Evolutionary conservation across 2,888 invertebrate species (phyloP).

Genomic region (Sicus ferrugineus): DNA sequence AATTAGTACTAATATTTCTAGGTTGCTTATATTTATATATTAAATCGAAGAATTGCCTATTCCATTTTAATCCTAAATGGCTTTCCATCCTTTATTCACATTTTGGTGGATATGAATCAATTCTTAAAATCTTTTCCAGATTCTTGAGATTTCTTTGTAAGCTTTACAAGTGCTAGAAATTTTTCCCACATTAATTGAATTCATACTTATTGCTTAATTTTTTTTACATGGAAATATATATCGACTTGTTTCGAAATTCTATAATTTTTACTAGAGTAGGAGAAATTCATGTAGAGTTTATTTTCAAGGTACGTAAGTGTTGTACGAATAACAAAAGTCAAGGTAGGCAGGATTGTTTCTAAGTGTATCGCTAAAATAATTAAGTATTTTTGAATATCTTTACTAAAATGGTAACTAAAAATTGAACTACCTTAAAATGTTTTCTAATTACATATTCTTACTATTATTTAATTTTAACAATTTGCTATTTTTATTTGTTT

Average conservation of each 20-base stretch:
- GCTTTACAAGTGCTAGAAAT: neutral
- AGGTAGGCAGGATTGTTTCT: too few species aligned
- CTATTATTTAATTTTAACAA: too few species aligned
- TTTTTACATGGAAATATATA: neutral
- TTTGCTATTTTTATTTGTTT: too few species aligned
- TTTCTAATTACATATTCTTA: too few species aligned
- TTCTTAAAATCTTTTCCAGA: slow-evolving; percentile 1
- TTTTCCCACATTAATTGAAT: neutral
- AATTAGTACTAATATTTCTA: too few species aligned
- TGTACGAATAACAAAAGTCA: slow-evolving; percentile 1
- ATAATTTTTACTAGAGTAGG: slow-evolving; percentile 8
- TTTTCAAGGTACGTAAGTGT: slow-evolving; percentile 26
- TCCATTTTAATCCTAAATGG: too few species aligned
- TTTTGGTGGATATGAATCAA: neutral
- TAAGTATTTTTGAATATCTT: too few species aligned
- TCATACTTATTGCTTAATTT: neutral
- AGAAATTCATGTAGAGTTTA: slow-evolving; percentile 15
- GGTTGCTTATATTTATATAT: too few species aligned
- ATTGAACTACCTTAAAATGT: too few species aligned
- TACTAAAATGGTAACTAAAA: too few species aligned
- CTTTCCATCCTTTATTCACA: neutral
- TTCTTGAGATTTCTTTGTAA: neutral
- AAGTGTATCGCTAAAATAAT: too few species aligned
- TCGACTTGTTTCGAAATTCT: neutral
- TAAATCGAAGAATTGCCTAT: too few species aligned